phyloP scores from a whole-genome alignment of 1,140 invertebrate species.

The Helicorthomorpha holstii region DNA sequence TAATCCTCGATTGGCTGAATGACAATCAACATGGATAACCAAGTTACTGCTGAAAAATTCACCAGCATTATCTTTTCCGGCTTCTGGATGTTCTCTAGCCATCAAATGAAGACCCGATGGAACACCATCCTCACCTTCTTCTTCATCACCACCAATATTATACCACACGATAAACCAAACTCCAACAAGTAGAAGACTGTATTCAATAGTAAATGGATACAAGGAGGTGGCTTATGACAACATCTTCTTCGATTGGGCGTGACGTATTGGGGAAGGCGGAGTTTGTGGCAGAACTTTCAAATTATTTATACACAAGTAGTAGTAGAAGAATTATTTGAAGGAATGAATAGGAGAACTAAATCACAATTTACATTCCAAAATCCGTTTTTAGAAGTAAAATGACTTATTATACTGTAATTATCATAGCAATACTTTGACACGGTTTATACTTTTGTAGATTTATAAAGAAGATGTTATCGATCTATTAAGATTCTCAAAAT shows the following conservation, averaged over 20 bases:
- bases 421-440: conserved; percentile 4
- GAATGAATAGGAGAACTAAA: conserved; percentile 39
- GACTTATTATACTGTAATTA: not conserved
- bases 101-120: conserved; percentile 5
- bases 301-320: too few species aligned
- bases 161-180: conserved; percentile 52
- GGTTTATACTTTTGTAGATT: conserved; percentile 24
- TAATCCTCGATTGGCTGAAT: conserved; percentile 48
- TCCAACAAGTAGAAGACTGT: conserved; percentile 51
- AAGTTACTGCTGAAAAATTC: conserved; percentile 30
- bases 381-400: conserved; percentile 34
- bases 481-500: conserved; percentile 36
- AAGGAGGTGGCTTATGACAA: conserved; percentile 45
- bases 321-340: conserved; percentile 61
- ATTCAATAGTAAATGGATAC: conserved; percentile 55
- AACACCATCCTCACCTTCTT: not conserved
- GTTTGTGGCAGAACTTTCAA: too few species aligned
- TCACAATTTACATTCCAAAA: conserved; percentile 54
- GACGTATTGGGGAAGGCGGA: too few species aligned
- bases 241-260: too few species aligned
- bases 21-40: conserved; percentile 49
- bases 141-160: conserved; percentile 40
- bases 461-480: conserved; percentile 52
- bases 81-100: conserved; percentile 15
- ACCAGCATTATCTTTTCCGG: conserved; percentile 1